Evolutionary conservation across 2,797 vertebrate genomes (phyloP).

Genomic region (Enteromius trimaculatus): DNA sequence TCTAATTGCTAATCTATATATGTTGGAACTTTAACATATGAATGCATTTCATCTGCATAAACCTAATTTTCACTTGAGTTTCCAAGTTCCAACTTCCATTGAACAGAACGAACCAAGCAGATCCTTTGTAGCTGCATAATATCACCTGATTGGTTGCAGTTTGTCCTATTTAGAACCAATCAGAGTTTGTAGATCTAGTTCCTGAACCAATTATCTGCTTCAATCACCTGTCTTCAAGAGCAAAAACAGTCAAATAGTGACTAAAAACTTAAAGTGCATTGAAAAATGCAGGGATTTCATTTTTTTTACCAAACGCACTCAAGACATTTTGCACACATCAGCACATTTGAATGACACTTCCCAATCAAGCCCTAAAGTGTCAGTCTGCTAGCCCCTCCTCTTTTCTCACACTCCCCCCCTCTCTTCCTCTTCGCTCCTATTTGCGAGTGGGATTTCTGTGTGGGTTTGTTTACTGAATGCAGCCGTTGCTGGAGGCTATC

Average conservation of each 20-base stretch:
- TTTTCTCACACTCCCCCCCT: conserved; percentile 27
- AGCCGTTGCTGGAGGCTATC: conserved; percentile 71
- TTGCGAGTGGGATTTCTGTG: conserved; percentile 63
- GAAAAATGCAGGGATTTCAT: not conserved
- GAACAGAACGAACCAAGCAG: not conserved
- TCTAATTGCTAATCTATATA: not conserved
- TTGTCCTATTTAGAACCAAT: conserved; percentile 19
- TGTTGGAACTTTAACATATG: not conserved
- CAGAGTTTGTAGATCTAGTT: not conserved
- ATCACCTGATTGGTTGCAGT: not conserved
- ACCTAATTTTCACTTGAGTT: not conserved
- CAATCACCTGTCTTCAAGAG: conserved; percentile 6
- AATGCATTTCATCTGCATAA: not conserved
- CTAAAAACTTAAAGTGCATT: not conserved
- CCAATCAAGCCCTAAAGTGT: conserved; percentile 61
- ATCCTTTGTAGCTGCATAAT: not conserved
- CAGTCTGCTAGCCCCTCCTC: conserved; percentile 47
- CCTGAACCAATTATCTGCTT: not conserved
- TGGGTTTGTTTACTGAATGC: conserved; percentile 71
- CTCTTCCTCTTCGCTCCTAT: conserved; percentile 62
- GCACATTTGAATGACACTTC: conserved; percentile 62
- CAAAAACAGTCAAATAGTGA: conserved; percentile 1
- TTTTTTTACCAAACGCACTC: not conserved
- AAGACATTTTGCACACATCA: not conserved
- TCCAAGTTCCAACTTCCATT: not conserved